Evolutionary conservation across 1,140 invertebrate species (phyloP), one percentile per base, ranked within the genome.

Genomic region (Zaprionus kolodkinae): DNA sequence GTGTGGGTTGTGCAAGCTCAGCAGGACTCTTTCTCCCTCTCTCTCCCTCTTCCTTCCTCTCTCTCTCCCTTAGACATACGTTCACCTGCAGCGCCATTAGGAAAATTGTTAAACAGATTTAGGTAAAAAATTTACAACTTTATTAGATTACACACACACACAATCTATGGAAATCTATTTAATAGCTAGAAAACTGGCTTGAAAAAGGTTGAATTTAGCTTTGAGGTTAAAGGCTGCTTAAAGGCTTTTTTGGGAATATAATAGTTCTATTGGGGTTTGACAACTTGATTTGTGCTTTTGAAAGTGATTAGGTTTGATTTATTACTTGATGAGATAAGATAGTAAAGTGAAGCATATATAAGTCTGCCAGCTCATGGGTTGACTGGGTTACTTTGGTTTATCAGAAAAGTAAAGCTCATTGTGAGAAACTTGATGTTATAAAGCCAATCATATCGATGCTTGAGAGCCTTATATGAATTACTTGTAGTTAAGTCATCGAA

Each of bases 21-120:
- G 17, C 45, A 50, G 45, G 45, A 50, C 38, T 30, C 27, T 6
- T 3, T 30, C 27, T 3, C 45, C 10, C n/a, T 4, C 45, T 4
- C 45, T 10, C 45, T 17, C 45, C 1, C 45, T 17, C n/a, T 10
- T 6, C 17, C 43, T 17, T 15, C 17, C 45, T 17, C 45, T 0
- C 43, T 17, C 45, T 11, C 17, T 21, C 17, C 10, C 45, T 17
- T n/a, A 0, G 15, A 17, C 45, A 12, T 10, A 25, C 17, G 5
- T 17, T 21, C 45, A 50, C 45, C 21, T 50, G 17, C 45, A 50
- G 3, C 2, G 40, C 65, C 65, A 68, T 68, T 68, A 68, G 55
- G n/a, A 15, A 68, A 68, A 68, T 68, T 48, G 55, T 43, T 27
- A 36, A 68, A 59, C 55, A 50, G 40, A 59, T 68, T 48, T 59